Evolutionary conservation across 2,797 vertebrate genomes (phyloP).

Genomic region (Nannoperca obscura): DNA sequence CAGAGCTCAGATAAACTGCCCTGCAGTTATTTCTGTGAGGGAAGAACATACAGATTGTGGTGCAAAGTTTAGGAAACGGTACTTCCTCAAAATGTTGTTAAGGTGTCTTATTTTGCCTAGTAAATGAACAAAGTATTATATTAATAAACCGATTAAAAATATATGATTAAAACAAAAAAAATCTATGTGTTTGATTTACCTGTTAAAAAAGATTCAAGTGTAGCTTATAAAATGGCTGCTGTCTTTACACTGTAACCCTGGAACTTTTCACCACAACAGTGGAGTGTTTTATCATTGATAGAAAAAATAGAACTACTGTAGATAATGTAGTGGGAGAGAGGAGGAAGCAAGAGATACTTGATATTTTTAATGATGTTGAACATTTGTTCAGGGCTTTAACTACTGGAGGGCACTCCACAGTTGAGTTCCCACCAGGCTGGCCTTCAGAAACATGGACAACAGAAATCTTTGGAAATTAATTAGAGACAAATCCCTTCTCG

Average conservation of each 20-base stretch:
- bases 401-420: slow-evolving; percentile 73
- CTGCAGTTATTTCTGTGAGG: slow-evolving; percentile 69
- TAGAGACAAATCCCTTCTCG: slow-evolving; percentile 85
- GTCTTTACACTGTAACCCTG: slow-evolving; percentile 21
- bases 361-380: slow-evolving; percentile 82
- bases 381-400: slow-evolving; percentile 75
- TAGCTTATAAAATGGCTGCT: slow-evolving; percentile 24
- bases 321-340: slow-evolving; percentile 50
- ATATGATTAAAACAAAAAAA: slow-evolving; percentile 5
- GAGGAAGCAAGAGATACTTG: slow-evolving; percentile 72
- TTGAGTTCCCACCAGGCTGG: slow-evolving; percentile 69
- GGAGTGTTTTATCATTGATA: slow-evolving; percentile 55
- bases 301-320: slow-evolving; percentile 45
- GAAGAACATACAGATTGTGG: slow-evolving; percentile 48
- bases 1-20: slow-evolving; percentile 84
- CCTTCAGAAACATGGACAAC: slow-evolving; percentile 75
- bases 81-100: slow-evolving; percentile 10
- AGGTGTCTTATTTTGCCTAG: slow-evolving; percentile 11
- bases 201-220: slow-evolving; percentile 11
- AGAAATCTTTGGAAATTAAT: slow-evolving; percentile 86
- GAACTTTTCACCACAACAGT: slow-evolving; percentile 48
- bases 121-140: slow-evolving; percentile 21
- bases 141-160: slow-evolving; percentile 33
- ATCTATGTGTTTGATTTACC: background rate
- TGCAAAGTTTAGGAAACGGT: slow-evolving; percentile 57